A percentile compares a stretch with the other conserved stretches of the same genome.
phyloP scores from a whole-genome alignment of 2,797 vertebrate genomes.

The Eospalax fontanierii region DNA sequence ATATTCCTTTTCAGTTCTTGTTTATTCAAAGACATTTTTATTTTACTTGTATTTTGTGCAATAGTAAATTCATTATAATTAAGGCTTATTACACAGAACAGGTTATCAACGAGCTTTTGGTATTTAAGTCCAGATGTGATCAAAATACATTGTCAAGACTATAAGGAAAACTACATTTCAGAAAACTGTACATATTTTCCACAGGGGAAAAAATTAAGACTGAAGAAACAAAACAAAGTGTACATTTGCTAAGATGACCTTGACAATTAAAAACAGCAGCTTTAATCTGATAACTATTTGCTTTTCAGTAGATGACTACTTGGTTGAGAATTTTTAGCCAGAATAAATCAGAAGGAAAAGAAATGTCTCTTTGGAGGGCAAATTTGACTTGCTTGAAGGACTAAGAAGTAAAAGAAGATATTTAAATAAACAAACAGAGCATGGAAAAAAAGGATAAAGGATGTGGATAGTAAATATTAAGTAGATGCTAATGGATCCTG shows the following conservation, averaged over 20 bases:
- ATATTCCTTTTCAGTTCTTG: conserved; percentile 24
- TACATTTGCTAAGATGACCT: background rate
- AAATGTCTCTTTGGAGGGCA: conserved; percentile 59
- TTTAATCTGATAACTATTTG: conserved; percentile 2
- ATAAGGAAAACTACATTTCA: background rate
- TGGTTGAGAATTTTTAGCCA: conserved; percentile 52
- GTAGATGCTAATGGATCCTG: background rate
- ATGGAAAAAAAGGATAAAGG: conserved; percentile 15
- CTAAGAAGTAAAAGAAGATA: conserved; percentile 58
- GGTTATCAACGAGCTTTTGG: background rate
- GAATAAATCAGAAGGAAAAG: conserved; percentile 35
- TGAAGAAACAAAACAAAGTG: background rate
- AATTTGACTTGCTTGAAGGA: conserved; percentile 51
- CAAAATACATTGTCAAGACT: background rate
- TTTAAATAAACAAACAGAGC: conserved; percentile 64
- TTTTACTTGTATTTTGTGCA: background rate
- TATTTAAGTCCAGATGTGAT: background rate
- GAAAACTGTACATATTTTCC: background rate
- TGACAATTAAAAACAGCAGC: conserved; percentile 24
- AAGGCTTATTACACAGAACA: background rate
- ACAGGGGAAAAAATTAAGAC: background rate
- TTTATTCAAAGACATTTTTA: conserved; percentile 24
- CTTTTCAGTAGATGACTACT: conserved; percentile 33
- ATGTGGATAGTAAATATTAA: conserved; percentile 4
- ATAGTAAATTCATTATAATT: conserved; percentile 8